These are phyloP conservation scores for Boulengeromyrus knoepffleri DNA, from an alignment of 2,113 vertebrate genomes.

Conservation along the genomic window DNA sequence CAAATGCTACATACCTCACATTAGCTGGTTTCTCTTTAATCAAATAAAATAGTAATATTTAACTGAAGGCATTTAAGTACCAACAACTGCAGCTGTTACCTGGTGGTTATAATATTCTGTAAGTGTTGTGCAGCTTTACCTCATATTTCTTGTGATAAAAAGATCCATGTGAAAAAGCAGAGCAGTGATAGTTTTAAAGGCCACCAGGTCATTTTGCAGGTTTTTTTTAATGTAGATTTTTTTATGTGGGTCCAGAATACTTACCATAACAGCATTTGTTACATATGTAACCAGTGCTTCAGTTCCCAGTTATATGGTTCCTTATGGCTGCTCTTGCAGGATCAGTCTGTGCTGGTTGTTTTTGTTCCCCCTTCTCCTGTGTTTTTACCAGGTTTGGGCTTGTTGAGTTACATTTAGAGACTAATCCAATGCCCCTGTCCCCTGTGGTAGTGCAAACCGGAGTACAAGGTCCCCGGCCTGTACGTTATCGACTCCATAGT, in stretches of 20 bases:
- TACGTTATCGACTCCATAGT: conserved; percentile 98
- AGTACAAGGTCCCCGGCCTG: conserved; percentile 96
- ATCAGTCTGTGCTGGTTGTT: background rate
- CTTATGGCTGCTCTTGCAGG: background rate
- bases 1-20: background rate
- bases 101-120: background rate
- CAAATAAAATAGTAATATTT: background rate
- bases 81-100: background rate
- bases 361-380: background rate
- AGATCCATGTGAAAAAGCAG: background rate
- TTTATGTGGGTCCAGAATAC: background rate
- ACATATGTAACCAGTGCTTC: background rate
- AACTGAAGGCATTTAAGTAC: background rate
- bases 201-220: background rate
- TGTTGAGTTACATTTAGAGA: background rate
- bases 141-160: background rate
- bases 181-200: background rate
- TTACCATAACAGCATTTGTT: background rate
- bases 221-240: background rate
- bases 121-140: background rate
- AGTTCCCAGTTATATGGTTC: background rate
- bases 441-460: conserved; percentile 82
- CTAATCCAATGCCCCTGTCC: background rate
- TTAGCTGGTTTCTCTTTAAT: background rate
- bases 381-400: background rate